A percentile compares a stretch with the other conserved stretches of the same genome.
These are phyloP conservation scores for Pampus argenteus DNA, from an alignment of 2,797 vertebrate genomes.

Conservation along the genomic window DNA sequence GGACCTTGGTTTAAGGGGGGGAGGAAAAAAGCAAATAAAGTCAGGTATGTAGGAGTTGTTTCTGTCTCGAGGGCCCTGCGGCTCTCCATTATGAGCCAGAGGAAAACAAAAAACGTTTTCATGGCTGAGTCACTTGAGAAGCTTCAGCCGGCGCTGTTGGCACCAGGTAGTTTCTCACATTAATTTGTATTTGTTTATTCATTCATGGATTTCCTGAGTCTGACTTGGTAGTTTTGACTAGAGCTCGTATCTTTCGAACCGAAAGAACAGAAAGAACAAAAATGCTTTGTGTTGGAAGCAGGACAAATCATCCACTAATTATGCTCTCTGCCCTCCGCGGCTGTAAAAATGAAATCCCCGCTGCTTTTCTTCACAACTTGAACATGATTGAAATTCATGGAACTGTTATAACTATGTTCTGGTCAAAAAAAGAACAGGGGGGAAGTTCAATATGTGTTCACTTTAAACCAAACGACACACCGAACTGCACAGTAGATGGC, in stretches of 20 bases:
- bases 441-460: slow-evolving; percentile 36
- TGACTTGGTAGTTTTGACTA: no score
- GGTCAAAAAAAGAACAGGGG: slow-evolving; percentile 36
- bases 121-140: slow-evolving; percentile 62
- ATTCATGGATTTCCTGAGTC: slow-evolving; percentile 20
- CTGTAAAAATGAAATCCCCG: slow-evolving; percentile 31
- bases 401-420: slow-evolving; percentile 31
- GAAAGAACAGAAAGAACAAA: no score
- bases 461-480: slow-evolving; percentile 25
- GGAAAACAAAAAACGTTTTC: slow-evolving; percentile 67
- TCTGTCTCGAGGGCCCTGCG: slow-evolving; percentile 45
- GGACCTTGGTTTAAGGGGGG: slow-evolving; percentile 24
- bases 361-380: slow-evolving; percentile 25
- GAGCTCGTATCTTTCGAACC: no score
- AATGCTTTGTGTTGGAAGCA: slow-evolving; percentile 8
- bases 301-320: slow-evolving; percentile 17
- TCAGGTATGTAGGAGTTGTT: slow-evolving; percentile 65
- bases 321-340: neutral
- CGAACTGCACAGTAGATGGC: slow-evolving; percentile 18
- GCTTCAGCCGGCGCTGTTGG: slow-evolving; percentile 26
- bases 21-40: slow-evolving; percentile 57
- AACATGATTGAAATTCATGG: slow-evolving; percentile 47
- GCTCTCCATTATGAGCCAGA: slow-evolving; percentile 61
- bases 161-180: slow-evolving; percentile 40
- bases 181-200: slow-evolving; percentile 42